Percentiles rank a stretch among this genome's conserved stretches.
phyloP scores from a whole-genome alignment of 2,888 invertebrate genomes.

The Acanthoscelides obtectus region DNA sequence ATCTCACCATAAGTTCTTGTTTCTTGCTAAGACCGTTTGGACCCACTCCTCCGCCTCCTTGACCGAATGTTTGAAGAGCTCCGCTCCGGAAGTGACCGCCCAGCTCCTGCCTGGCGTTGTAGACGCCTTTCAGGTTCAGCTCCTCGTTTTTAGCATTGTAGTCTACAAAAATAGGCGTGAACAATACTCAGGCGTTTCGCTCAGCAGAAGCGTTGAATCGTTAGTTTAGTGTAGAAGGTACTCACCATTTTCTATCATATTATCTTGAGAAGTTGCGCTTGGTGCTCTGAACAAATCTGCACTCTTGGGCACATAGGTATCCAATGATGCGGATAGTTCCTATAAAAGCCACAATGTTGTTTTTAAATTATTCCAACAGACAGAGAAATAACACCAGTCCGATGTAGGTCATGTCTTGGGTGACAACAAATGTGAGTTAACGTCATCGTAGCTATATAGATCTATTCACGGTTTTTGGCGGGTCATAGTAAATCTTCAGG shows the following conservation, averaged over 20 bases:
- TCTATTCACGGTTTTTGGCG: too few species aligned
- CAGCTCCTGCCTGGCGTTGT: constrained; percentile 73
- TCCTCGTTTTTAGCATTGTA: constrained; percentile 48
- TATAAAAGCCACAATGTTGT: too few species aligned
- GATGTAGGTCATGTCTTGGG: too few species aligned
- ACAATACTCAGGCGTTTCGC: neutral
- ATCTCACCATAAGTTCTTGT: constrained; percentile 78
- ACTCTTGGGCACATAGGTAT: constrained; percentile 70
- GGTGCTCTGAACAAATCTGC: constrained; percentile 63
- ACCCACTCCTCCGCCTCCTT: constrained; percentile 53
- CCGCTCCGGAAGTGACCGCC: constrained; percentile 69
- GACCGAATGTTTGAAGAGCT: constrained; percentile 60
- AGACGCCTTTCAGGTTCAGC: constrained; percentile 68
- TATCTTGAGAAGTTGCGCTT: constrained; percentile 45
- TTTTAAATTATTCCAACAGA: too few species aligned
- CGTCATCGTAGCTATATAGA: too few species aligned
- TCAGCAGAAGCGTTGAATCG: too few species aligned
- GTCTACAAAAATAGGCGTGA: constrained; percentile 27
- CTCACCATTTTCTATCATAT: constrained; percentile 34
- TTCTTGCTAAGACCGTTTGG: constrained; percentile 79
- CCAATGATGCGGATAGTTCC: constrained; percentile 76
- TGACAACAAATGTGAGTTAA: too few species aligned
- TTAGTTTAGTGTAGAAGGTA: neutral
- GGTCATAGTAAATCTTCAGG: too few species aligned
- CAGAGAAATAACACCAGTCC: too few species aligned